Evolutionary conservation across 2,113 vertebrate species (phyloP).

Genomic region (Nycticorax nycticorax): DNA sequence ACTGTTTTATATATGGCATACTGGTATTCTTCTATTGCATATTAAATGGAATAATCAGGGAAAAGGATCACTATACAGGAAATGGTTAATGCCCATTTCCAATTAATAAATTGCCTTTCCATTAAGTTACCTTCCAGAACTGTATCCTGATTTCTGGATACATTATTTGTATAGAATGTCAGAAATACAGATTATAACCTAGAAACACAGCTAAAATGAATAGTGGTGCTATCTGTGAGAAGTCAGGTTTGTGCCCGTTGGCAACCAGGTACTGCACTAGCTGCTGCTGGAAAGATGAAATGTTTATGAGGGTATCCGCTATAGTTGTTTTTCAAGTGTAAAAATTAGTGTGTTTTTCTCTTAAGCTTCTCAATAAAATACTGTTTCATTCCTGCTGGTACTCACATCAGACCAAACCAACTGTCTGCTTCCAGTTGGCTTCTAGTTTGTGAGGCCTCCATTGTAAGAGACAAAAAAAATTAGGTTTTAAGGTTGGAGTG

Average conservation of each 20-base stretch:
- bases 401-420: not conserved
- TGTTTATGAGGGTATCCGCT: not conserved
- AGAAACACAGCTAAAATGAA: not conserved
- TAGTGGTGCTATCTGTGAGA: not conserved
- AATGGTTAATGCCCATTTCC: not conserved
- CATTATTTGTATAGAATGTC: not conserved
- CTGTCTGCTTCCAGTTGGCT: not conserved
- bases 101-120: not conserved
- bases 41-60: not conserved
- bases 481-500: not conserved
- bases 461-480: not conserved
- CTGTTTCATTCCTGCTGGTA: not conserved
- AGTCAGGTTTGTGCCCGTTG: not conserved
- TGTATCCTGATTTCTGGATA: not conserved
- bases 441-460: not conserved
- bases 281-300: not conserved
- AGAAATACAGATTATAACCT: not conserved
- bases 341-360: not conserved
- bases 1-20: not conserved
- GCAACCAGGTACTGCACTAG: not conserved
- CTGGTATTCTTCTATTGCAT: not conserved
- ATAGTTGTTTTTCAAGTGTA: not conserved
- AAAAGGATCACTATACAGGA: not conserved
- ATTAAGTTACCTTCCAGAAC: not conserved
- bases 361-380: not conserved